Evolutionary conservation across 2,113 vertebrate species (phyloP).

Genomic region (Oreamnos americanus): DNA sequence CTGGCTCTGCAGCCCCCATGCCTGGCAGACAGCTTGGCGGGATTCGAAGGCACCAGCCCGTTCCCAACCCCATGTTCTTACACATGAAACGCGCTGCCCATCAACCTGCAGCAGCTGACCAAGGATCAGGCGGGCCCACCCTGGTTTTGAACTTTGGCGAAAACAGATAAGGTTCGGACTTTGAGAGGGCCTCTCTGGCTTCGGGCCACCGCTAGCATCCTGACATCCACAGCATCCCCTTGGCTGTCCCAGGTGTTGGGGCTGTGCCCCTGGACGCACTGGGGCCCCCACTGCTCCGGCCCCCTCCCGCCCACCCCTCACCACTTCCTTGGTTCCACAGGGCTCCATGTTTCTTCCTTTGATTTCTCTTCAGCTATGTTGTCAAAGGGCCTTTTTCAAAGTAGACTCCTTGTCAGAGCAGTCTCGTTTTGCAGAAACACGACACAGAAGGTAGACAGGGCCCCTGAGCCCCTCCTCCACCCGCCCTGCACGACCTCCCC

Average conservation of each 20-base stretch:
- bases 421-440: background rate
- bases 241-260: background rate
- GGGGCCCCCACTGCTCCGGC: background rate
- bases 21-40: background rate
- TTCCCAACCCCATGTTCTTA: conserved; percentile 12
- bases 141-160: conserved; percentile 48
- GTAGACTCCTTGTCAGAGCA: background rate
- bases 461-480: rapidly evolving
- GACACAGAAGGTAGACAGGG: background rate
- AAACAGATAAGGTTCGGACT: conserved; percentile 66
- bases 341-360: background rate
- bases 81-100: background rate
- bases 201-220: background rate
- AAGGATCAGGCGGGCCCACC: background rate
- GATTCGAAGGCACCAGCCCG: background rate
- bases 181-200: background rate
- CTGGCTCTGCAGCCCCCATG: background rate
- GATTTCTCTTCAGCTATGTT: background rate
- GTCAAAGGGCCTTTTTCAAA: background rate
- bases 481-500: too few species aligned
- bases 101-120: conserved; percentile 16
- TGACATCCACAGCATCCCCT: rapidly evolving
- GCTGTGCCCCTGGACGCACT: background rate
- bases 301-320: background rate
- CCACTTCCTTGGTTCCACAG: background rate